These are phyloP conservation scores for Leptopterna dolabrata DNA, from an alignment of 2,888 invertebrate species.

Conservation along the genomic window DNA sequence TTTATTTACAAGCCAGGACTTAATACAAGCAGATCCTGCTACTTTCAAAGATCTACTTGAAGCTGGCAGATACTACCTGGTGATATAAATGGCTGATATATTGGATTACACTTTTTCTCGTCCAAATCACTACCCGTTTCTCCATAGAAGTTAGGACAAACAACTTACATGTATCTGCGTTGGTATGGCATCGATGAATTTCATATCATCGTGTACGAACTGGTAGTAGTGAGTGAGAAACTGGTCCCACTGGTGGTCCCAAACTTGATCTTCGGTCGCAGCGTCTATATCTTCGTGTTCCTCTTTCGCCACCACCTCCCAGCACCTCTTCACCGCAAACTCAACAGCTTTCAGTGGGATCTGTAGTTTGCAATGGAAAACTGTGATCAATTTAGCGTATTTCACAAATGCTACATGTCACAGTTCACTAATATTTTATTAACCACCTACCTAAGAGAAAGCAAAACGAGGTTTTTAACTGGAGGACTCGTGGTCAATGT, in stretches of 20 bases:
- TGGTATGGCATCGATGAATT: conserved; percentile 61
- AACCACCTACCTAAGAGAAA: too few relatives aligned
- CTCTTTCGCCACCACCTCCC: conserved; percentile 79
- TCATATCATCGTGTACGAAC: conserved; percentile 62
- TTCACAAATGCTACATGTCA: background rate
- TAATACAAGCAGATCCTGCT: too few relatives aligned
- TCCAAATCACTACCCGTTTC: conserved; percentile 59
- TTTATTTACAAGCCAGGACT: too few relatives aligned
- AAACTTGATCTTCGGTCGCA: conserved; percentile 70
- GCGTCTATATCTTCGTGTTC: conserved; percentile 77
- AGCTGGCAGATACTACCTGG: too few relatives aligned
- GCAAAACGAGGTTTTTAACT: background rate
- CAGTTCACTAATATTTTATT: too few relatives aligned
- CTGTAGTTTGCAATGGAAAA: conserved; percentile 63
- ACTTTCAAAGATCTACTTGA: too few relatives aligned
- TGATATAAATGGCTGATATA: too few relatives aligned
- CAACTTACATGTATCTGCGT: conserved; percentile 60
- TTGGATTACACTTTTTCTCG: too few relatives aligned
- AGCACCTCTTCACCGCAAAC: conserved; percentile 83
- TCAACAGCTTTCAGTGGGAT: conserved; percentile 82
- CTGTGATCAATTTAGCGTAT: background rate
- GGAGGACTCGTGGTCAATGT: too few relatives aligned
- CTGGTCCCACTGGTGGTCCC: conserved; percentile 92
- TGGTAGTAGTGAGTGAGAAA: conserved; percentile 69
- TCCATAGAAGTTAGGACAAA: background rate